These are phyloP conservation scores for Coreoperca whiteheadi DNA, from an alignment of 2,113 vertebrate species.

Conservation along the genomic window DNA sequence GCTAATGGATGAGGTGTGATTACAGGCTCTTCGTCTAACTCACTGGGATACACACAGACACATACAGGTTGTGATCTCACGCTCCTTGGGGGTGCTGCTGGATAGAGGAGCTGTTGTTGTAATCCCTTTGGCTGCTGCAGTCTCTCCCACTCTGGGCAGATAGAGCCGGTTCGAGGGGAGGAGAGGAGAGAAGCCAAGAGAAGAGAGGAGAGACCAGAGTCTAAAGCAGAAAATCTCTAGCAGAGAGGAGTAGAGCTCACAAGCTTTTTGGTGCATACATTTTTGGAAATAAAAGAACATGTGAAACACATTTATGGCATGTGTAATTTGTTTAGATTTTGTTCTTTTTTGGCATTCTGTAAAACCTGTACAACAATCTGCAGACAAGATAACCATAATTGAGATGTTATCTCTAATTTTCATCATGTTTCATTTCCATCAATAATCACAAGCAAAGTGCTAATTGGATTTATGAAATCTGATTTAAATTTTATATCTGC, in stretches of 20 bases:
- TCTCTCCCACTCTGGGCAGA: conserved; percentile 41
- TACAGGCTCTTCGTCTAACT: conserved; percentile 26
- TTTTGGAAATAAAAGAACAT: background rate
- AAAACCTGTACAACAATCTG: background rate
- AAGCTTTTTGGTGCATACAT: background rate
- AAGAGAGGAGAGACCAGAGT: conserved; percentile 1
- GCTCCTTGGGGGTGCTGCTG: conserved; percentile 64
- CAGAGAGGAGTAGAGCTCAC: background rate
- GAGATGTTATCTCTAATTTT: conserved; percentile 25
- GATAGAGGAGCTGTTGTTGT: conserved; percentile 70
- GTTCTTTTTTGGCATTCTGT: conserved; percentile 10
- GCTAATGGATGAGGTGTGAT: conserved; percentile 73
- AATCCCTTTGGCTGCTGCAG: conserved; percentile 62
- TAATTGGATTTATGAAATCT: conserved; percentile 31
- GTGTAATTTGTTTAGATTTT: background rate
- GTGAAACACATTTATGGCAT: background rate
- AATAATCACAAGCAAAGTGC: conserved; percentile 15
- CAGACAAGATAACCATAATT: background rate
- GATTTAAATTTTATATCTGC: conserved; percentile 18
- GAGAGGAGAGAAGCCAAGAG: conserved; percentile 33
- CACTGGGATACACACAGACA: conserved; percentile 48
- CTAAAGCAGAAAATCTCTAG: background rate
- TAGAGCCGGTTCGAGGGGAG: conserved; percentile 9
- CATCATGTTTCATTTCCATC: conserved; percentile 39
- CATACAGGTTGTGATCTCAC: conserved; percentile 61